Evolutionary conservation across 2,888 invertebrate species (phyloP), one percentile per base, ranked within the genome.

Genomic region (Eretmocerus hayati): DNA sequence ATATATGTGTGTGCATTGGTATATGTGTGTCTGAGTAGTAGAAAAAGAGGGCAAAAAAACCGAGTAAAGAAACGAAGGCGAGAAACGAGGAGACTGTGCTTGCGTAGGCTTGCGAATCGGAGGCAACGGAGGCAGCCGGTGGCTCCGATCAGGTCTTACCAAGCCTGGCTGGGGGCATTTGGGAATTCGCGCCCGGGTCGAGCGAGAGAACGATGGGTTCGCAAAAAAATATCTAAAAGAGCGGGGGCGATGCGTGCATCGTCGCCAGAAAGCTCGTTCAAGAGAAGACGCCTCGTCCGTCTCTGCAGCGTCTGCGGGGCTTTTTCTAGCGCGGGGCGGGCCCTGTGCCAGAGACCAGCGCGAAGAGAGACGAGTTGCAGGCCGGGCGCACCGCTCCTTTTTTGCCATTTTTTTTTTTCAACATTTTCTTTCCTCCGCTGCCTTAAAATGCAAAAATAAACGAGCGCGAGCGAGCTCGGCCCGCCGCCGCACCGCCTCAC

Each of bases 361-460:
- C 58, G 57, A 58, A 57, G 60, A 55, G 59, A 58, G 59, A 64
- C 65, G 64, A 62, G 59, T 59, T 61, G 62, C 64, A 61, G 63
- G 60, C 62, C 64, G 62, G 59, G 61, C 61, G 61, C 61, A 62
- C 62, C 63, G 56, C 54, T 54, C 26, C 52, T 58, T 50, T 56
- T 64, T 63, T 64, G 62, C 26, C 26, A 26, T 63, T 65, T 64
- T 65, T 33, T 57, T 66, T 66, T 65, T 66, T 66, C 59, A 64
- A 66, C 66, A 65, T 66, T 66, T 66, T 66, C 66, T 66, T 66
- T 66, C 65, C 66, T 66, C 65, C 66, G 60, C 66, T 66, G 65
- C 66, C 65, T 66, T 66, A 66, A 66, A 66, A 66, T 66, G 65
- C 66, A 66, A 66, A 66, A 66, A 66, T 66, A 66, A 66, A 66